Evolutionary conservation across 2,888 invertebrate species (phyloP).

Genomic region (Encarsia formosa): DNA sequence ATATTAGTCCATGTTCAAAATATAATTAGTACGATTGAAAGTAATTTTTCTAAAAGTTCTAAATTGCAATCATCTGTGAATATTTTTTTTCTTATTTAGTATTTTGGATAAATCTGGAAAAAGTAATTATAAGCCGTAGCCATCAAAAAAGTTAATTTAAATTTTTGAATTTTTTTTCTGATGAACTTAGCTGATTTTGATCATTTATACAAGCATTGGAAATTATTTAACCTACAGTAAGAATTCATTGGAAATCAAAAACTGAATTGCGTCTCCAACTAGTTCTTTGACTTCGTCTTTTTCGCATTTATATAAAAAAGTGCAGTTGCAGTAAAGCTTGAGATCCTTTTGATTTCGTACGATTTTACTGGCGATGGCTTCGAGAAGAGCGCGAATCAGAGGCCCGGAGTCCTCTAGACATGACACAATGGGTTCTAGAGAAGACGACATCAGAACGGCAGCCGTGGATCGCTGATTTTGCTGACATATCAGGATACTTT

Average conservation of each 20-base stretch:
- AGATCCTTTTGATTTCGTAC: slow-evolving; percentile 71
- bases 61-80: no score
- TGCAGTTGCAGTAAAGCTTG: slow-evolving; percentile 73
- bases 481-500: slow-evolving; percentile 87
- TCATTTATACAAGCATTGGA: no score
- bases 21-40: no score
- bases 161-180: no score
- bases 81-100: no score
- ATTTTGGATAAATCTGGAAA: no score
- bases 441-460: slow-evolving; percentile 64
- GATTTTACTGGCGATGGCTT: slow-evolving; percentile 84
- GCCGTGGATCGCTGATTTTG: slow-evolving; percentile 69
- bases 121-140: no score
- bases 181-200: no score
- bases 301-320: slow-evolving; percentile 53
- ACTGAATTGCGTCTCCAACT: slow-evolving; percentile 62
- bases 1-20: no score
- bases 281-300: slow-evolving; percentile 40
- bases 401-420: slow-evolving; percentile 73
- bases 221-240: slow-evolving; percentile 56
- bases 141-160: no score
- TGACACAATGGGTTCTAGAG: slow-evolving; percentile 72
- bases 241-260: slow-evolving; percentile 77
- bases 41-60: no score
- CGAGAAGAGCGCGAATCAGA: slow-evolving; percentile 70